phyloP scores from a whole-genome alignment of 2,888 invertebrate species.

The Calameuta idolon region DNA sequence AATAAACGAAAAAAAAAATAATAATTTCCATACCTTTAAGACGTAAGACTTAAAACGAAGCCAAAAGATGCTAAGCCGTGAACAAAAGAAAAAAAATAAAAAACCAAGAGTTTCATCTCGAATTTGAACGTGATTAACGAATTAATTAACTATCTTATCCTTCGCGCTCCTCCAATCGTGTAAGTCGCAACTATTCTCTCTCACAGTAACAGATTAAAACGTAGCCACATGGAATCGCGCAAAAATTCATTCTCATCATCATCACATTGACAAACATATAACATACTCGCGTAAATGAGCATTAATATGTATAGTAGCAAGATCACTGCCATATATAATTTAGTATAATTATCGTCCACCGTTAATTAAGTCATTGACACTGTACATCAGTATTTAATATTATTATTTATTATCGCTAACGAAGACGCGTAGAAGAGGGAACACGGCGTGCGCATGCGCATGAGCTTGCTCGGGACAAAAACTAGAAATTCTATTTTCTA shows the following conservation, averaged over 20 bases:
- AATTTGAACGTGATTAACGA: background rate
- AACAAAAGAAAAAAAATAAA: background rate
- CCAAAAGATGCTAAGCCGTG: conserved; percentile 63
- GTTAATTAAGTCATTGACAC: conserved; percentile 37
- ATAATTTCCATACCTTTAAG: conserved; percentile 31
- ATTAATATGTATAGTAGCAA: conserved; percentile 33
- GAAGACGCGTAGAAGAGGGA: conserved; percentile 28
- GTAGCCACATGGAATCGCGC: background rate
- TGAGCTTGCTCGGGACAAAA: conserved; percentile 31
- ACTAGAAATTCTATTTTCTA: conserved; percentile 53
- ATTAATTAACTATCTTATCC: background rate
- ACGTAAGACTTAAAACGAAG: conserved; percentile 58
- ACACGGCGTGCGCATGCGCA: conserved; percentile 25
- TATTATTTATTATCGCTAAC: conserved; percentile 62
- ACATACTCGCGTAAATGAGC: conserved; percentile 10
- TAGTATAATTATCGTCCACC: conserved; percentile 32
- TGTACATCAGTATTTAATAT: conserved; percentile 66
- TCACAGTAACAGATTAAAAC: background rate
- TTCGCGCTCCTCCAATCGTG: background rate
- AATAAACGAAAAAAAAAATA: background rate
- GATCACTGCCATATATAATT: conserved; percentile 61
- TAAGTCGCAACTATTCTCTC: background rate
- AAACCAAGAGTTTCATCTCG: background rate
- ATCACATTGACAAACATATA: conserved; percentile 8
- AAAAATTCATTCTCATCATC: background rate